Conservation (phyloP, 2,113 vertebrate species). For the Antechinus stuartii region DNA sequence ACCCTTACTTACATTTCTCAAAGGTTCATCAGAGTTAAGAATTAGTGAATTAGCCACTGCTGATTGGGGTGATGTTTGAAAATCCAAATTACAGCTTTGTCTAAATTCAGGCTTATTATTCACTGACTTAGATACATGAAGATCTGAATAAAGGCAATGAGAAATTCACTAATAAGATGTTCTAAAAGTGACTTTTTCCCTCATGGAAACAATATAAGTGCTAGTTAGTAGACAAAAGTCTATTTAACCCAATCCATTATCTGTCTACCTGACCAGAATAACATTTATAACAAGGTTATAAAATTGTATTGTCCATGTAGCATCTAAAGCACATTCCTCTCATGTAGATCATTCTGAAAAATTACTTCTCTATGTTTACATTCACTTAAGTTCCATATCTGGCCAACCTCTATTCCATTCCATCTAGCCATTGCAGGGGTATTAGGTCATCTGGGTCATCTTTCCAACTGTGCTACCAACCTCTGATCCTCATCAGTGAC, state of each 20-base stretch:
- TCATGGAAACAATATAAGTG: background rate
- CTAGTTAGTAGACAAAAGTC: background rate
- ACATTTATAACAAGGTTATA: background rate
- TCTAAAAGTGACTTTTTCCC: background rate
- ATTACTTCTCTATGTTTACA: background rate
- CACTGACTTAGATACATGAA: background rate
- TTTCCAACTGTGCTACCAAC: background rate
- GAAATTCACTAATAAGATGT: background rate
- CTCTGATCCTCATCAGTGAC: background rate
- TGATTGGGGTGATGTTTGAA: background rate
- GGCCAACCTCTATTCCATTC: background rate
- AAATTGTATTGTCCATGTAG: background rate
- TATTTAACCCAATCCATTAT: background rate
- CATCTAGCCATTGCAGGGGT: background rate
- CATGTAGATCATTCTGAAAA: background rate
- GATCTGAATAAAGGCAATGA: background rate
- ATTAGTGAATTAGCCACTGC: background rate
- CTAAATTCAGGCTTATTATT: background rate
- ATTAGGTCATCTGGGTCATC: background rate
- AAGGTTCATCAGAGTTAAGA: background rate
- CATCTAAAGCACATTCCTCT: background rate
- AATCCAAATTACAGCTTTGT: background rate
- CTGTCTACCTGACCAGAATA: background rate
- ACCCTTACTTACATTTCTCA: constrained; percentile 23
- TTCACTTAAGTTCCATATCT: background rate